These are phyloP conservation scores for Plecotus auritus DNA, from an alignment of 2,113 vertebrate species.

Conservation along the genomic window DNA sequence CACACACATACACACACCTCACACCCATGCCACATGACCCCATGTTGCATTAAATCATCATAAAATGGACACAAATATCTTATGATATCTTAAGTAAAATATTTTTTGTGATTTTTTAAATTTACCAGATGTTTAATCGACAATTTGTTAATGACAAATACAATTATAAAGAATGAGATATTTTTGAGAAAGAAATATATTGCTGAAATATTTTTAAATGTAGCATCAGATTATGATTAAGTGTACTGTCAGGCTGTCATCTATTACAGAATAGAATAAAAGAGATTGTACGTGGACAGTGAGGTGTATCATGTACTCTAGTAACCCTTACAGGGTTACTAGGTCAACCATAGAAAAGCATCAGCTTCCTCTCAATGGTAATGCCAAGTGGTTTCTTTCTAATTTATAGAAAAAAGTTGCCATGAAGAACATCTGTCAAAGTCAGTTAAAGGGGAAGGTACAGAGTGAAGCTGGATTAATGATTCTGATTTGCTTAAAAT, in stretches of 20 bases:
- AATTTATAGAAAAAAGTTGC: neutral
- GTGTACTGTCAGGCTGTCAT: neutral
- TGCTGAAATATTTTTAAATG: neutral
- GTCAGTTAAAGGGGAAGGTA: neutral
- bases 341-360: neutral
- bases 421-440: constrained; percentile 3
- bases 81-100: neutral
- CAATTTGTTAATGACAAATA: neutral
- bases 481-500: neutral
- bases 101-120: neutral
- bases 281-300: neutral
- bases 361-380: constrained; percentile 5
- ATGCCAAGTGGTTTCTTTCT: neutral
- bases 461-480: neutral
- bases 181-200: neutral
- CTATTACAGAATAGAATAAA: neutral
- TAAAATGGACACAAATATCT: neutral
- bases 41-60: neutral
- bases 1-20: neutral
- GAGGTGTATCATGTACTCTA: neutral
- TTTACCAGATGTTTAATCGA: neutral
- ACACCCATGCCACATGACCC: neutral
- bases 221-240: neutral
- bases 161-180: neutral
- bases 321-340: neutral